A percentile compares a stretch with the other conserved stretches of the same genome.
These are phyloP conservation scores for Fragum whitleyi DNA, from an alignment of 2,888 invertebrate genomes.

Conservation along the genomic window DNA sequence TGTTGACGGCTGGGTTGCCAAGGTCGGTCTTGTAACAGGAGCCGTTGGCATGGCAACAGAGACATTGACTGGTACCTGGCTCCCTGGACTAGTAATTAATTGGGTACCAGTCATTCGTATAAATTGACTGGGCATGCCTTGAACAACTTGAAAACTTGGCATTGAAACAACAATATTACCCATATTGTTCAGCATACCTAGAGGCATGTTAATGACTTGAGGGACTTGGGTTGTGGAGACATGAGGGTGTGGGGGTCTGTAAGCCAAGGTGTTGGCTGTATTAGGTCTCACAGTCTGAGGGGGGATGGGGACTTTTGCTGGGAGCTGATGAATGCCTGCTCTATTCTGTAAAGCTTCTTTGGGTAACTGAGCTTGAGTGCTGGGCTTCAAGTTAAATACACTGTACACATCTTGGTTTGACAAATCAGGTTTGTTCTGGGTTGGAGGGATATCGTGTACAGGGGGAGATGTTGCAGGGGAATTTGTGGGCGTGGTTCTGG, in stretches of 20 bases:
- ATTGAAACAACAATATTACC: conserved; percentile 42
- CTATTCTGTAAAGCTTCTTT: conserved; percentile 23
- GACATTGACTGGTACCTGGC: background rate
- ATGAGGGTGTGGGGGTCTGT: conserved; percentile 57
- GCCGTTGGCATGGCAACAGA: conserved; percentile 16
- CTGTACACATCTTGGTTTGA: conserved; percentile 76
- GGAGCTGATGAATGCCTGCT: conserved; percentile 18
- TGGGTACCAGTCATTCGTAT: conserved; percentile 46
- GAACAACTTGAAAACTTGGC: conserved; percentile 37
- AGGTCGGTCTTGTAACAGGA: background rate
- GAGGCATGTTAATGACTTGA: conserved; percentile 58
- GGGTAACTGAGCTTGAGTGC: conserved; percentile 40
- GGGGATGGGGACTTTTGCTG: conserved; percentile 10
- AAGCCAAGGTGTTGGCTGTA: conserved; percentile 57
- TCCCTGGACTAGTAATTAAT: background rate
- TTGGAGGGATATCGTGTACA: conserved; percentile 6
- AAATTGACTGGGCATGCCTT: conserved; percentile 44
- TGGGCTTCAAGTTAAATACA: conserved; percentile 78
- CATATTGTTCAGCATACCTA: conserved; percentile 34
- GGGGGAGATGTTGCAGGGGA: conserved; percentile 53
- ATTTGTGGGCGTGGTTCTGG: conserved; percentile 52
- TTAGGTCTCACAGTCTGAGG: conserved; percentile 56
- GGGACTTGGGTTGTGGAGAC: conserved; percentile 46
- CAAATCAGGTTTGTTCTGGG: conserved; percentile 50
- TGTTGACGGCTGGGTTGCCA: background rate